A percentile compares a stretch with the other conserved stretches of the same genome.
Conservation (phyloP, 2,888 invertebrate species). For the Yponomeuta cagnagella region DNA sequence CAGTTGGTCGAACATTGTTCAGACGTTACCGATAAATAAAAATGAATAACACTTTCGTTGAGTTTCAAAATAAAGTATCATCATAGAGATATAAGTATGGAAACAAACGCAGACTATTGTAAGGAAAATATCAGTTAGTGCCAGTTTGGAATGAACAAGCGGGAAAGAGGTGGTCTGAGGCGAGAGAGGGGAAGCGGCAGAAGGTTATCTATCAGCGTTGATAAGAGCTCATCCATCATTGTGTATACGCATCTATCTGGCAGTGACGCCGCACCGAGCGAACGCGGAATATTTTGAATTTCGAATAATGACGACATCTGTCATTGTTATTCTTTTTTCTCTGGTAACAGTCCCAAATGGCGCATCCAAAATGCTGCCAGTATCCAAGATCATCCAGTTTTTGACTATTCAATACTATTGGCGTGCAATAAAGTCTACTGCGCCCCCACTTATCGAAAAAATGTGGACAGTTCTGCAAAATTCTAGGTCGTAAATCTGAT, state of each 20-base stretch:
- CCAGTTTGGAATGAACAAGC: slow-evolving; percentile 22
- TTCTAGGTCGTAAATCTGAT: slow-evolving; percentile 9
- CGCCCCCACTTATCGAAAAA: not conserved
- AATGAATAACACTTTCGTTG: slow-evolving; percentile 29
- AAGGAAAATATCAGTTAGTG: not conserved
- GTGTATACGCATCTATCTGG: slow-evolving; percentile 39
- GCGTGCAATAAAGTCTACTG: too few species aligned
- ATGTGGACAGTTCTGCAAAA: slow-evolving; percentile 9
- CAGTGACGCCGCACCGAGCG: slow-evolving; percentile 32
- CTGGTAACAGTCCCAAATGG: not conserved
- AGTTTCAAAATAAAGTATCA: too few species aligned
- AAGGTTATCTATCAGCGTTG: slow-evolving; percentile 61
- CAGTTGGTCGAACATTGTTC: slow-evolving; percentile 3
- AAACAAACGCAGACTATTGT: not conserved
- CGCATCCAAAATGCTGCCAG: not conserved
- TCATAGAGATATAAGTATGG: slow-evolving; percentile 25
- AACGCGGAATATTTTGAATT: slow-evolving; percentile 53
- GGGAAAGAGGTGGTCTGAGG: slow-evolving; percentile 23
- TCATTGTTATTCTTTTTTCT: slow-evolving; percentile 1
- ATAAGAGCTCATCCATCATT: slow-evolving; percentile 70
- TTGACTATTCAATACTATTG: too few species aligned
- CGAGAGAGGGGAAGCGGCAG: slow-evolving; percentile 40
- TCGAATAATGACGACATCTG: slow-evolving; percentile 12
- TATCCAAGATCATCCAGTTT: not conserved
- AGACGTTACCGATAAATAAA: slow-evolving; percentile 5